Base-by-base conservation (phyloP, 2,113 vertebrate genomes). In the Balaeniceps rex region DNA sequence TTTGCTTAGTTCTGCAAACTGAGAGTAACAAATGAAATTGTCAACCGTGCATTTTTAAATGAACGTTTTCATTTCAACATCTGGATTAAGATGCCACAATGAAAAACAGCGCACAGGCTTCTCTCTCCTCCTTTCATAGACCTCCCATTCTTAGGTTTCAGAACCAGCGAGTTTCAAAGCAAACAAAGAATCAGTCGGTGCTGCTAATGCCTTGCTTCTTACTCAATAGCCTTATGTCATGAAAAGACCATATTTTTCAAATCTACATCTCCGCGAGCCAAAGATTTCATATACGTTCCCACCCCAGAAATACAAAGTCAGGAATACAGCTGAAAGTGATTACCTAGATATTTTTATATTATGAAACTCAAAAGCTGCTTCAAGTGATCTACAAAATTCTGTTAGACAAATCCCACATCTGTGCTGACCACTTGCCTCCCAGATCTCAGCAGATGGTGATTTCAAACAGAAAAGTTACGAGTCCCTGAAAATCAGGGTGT, bases 1-100 rank as follows among this genome's bases (percentile, higher is more conserved):
- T 65, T 28, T 13, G 61, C 83, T 93, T 31, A 6, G 70, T 40
- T 77, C 92, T 69, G 87, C 90, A 90, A 83, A 89, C 95, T 64
- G 84, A 91, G 85, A 97, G 81, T 60, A 96, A 93, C 83, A 69
- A 95, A 97, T 72, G 65, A 87, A 95, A 95, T 83, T 49, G 94
- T 88, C 88, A 92, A 77, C 11, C 47, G 4, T 91, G 93, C 90
- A 11, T 85, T 95, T 88, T 70, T 12, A 57, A 95, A 89, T 0
- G 29, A 91, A 68, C n/a, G 3, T 81, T 96, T 94, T 96, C 94
- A 88, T 94, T 92, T 95, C 87, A 93, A 96, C 95, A 97, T 92
- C 94, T 96, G 95, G 97, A 97, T 97, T 93, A 97, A 97, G 93
- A 95, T 70, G 87, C 91, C 92, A 94, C 96, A 94, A 97, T 88